phyloP scores from a whole-genome alignment of 2,888 invertebrate genomes.

The Watsonalla binaria region DNA sequence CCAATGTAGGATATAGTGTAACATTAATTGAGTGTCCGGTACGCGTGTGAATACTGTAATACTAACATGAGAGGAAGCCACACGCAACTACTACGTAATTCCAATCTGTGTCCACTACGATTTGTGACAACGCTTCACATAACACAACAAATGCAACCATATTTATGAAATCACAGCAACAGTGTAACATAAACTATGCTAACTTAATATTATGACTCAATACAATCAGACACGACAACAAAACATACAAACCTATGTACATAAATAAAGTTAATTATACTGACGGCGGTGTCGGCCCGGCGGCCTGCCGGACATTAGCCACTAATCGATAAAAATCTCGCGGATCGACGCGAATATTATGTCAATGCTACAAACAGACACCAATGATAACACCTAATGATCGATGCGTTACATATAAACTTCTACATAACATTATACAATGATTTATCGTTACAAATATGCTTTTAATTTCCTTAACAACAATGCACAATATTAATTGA shows the following conservation, averaged over 20 bases:
- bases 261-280: slow-evolving; percentile 49
- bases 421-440: slow-evolving; percentile 70
- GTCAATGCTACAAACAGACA: slow-evolving; percentile 26
- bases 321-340: slow-evolving; percentile 10
- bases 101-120: slow-evolving; percentile 6
- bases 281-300: slow-evolving; percentile 35
- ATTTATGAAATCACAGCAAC: slow-evolving; percentile 72
- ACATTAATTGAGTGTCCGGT: not conserved
- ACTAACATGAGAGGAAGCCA: not conserved
- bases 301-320: slow-evolving; percentile 1
- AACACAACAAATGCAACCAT: slow-evolving; percentile 61
- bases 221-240: slow-evolving; percentile 58
- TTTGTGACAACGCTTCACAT: slow-evolving; percentile 42
- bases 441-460: slow-evolving; percentile 68
- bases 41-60: not conserved
- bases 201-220: slow-evolving; percentile 72
- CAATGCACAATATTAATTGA: slow-evolving; percentile 74
- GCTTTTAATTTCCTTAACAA: slow-evolving; percentile 65
- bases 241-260: slow-evolving; percentile 56
- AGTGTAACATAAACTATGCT: slow-evolving; percentile 66
- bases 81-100: not conserved
- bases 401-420: slow-evolving; percentile 59
- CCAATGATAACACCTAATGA: slow-evolving; percentile 42
- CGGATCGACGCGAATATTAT: slow-evolving; percentile 16
- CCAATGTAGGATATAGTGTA: not conserved